phyloP scores from a whole-genome alignment of 2,888 invertebrate genomes.

The Thera britannica region DNA sequence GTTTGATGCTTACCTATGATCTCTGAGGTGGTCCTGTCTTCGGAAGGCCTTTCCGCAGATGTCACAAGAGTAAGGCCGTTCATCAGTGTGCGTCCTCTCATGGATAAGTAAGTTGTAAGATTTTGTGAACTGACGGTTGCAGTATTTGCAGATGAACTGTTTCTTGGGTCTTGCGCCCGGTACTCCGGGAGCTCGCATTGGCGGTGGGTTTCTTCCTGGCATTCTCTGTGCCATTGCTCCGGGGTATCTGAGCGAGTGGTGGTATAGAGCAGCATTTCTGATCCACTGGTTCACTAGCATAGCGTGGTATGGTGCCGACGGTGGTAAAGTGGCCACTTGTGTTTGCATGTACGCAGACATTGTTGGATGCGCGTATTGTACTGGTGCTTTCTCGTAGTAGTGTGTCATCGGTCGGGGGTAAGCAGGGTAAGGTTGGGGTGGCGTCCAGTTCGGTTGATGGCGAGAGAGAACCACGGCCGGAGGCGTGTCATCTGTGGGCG shows the following conservation, averaged over 20 bases:
- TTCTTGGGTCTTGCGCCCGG: conserved; percentile 88
- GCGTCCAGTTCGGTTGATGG: conserved; percentile 70
- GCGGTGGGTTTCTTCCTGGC: conserved; percentile 82
- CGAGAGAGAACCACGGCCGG: conserved; percentile 78
- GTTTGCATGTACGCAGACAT: conserved; percentile 79
- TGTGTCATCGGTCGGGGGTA: conserved; percentile 73
- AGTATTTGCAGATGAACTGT: conserved; percentile 98
- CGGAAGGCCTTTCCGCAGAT: conserved; percentile 98
- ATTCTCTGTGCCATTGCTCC: conserved; percentile 79
- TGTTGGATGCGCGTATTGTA: conserved; percentile 67
- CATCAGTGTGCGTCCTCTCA: conserved; percentile 98
- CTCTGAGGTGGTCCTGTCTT: conserved; percentile 96
- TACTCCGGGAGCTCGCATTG: conserved; percentile 82
- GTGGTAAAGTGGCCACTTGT: conserved; percentile 76
- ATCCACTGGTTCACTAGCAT: conserved; percentile 90
- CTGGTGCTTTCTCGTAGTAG: conserved; percentile 75
- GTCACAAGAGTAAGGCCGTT: conserved; percentile 97
- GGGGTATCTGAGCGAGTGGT: conserved; percentile 82
- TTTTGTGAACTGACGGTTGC: conserved; percentile 98
- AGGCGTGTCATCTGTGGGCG: conserved; percentile 87
- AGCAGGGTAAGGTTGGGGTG: conserved; percentile 67
- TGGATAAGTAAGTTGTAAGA: conserved; percentile 99
- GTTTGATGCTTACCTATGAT: conserved; percentile 88
- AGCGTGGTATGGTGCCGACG: conserved; percentile 82
- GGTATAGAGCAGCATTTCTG: conserved; percentile 88